Conservation (phyloP, 2,113 vertebrate species). For the Brachypodius melanocephalos region DNA sequence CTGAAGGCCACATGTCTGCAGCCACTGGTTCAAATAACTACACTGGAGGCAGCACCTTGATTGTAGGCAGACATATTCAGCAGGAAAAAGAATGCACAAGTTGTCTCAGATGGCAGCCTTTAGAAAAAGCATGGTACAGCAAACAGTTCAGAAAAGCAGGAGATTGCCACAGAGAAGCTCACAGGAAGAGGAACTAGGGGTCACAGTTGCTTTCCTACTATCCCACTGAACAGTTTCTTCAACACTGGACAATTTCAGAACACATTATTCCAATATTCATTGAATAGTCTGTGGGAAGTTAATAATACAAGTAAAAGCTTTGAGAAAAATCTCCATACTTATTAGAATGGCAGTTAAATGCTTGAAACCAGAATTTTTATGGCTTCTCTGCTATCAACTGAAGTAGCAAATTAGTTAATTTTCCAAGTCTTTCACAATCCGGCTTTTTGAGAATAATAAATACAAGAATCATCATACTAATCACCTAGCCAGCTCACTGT, state of each 20-base stretch:
- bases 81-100: not conserved
- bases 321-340: slow-evolving; percentile 7
- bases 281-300: not conserved
- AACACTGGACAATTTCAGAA: not conserved
- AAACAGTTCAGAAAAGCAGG: not conserved
- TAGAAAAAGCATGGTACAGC: not conserved
- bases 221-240: not conserved
- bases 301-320: not conserved
- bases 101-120: not conserved
- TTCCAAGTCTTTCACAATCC: not conserved
- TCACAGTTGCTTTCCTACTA: not conserved
- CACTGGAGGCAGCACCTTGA: not conserved
- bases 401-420: slow-evolving; percentile 20
- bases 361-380: not conserved
- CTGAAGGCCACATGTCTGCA: not conserved
- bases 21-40: not conserved
- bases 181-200: not conserved
- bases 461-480: not conserved
- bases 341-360: not conserved
- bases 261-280: not conserved
- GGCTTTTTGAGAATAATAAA: not conserved
- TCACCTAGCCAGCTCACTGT: not conserved
- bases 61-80: not conserved
- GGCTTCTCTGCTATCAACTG: not conserved
- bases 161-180: not conserved